Percentiles rank a stretch among this genome's conserved stretches.
Evolutionary conservation across 1,140 invertebrate species (phyloP).

Genomic region (Cyrtorhinus lividipennis): DNA sequence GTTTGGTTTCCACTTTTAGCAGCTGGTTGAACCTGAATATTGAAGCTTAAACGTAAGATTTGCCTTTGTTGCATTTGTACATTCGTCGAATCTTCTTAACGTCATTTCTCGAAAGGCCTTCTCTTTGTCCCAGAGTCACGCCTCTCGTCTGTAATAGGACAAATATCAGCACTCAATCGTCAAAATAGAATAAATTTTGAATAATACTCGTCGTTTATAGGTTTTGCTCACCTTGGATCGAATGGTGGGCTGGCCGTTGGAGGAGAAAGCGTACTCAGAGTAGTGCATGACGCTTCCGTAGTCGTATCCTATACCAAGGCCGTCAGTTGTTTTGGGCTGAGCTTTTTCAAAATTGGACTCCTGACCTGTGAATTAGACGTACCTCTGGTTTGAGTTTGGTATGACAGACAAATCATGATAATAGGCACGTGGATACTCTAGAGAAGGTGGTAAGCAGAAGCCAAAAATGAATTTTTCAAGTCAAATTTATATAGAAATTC

Average conservation of each 20-base stretch:
- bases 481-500: no score
- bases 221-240: conserved; percentile 34
- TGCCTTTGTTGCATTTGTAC: conserved; percentile 48
- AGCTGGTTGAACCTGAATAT: no score
- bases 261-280: conserved; percentile 58
- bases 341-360: conserved; percentile 55
- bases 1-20: no score
- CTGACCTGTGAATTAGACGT: conserved; percentile 37
- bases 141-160: conserved; percentile 26
- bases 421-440: no score
- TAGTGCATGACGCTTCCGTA: conserved; percentile 77
- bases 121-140: conserved; percentile 43
- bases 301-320: conserved; percentile 55
- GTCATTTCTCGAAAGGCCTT: conserved; percentile 54
- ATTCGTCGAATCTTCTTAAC: conserved; percentile 57
- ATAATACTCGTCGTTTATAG: no score
- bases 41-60: conserved; percentile 3
- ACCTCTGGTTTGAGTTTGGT: no score
- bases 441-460: no score
- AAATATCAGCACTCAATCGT: no score
- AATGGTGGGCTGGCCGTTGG: conserved; percentile 54
- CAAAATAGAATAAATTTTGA: no score
- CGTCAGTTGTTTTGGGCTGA: conserved; percentile 35
- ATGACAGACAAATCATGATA: no score
- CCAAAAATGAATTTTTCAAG: no score